Conservation (phyloP, 2,888 invertebrate species). For the Drosophila meridiana region DNA sequence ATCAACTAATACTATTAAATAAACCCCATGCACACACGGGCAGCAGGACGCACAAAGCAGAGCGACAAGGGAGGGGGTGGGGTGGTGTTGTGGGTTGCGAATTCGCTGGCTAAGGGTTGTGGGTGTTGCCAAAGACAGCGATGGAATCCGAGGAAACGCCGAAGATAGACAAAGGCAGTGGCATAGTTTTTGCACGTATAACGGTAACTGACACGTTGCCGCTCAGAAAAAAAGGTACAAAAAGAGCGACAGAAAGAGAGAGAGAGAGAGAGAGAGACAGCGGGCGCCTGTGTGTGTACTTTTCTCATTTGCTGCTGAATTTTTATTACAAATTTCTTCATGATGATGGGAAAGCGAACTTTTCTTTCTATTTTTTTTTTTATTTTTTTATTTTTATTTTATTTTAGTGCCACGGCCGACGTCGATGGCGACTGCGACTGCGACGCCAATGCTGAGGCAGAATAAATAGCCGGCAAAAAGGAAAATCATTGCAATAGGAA, state of each 20-base stretch:
- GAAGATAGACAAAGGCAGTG: constrained; percentile 59
- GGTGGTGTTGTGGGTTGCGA: too few relatives aligned
- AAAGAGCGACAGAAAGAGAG: neutral
- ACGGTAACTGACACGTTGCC: constrained; percentile 60
- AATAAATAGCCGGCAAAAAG: constrained; percentile 65
- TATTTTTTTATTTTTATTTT: neutral
- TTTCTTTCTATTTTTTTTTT: constrained; percentile 7
- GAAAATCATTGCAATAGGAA: constrained; percentile 81
- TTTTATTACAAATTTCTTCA: constrained; percentile 80
- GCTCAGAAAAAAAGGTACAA: neutral
- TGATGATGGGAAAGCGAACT: constrained; percentile 59
- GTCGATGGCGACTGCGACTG: constrained; percentile 1
- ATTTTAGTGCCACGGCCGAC: constrained; percentile 14
- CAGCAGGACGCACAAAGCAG: constrained; percentile 12
- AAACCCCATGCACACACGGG: constrained; percentile 26
- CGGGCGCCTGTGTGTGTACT: constrained; percentile 43
- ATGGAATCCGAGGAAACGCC: constrained; percentile 41
- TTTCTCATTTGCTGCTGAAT: constrained; percentile 80
- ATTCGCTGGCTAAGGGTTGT: neutral
- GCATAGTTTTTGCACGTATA: constrained; percentile 67
- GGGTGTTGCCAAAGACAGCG: constrained; percentile 8
- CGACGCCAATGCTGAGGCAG: constrained; percentile 49
- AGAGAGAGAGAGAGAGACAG: neutral
- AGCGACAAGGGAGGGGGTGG: neutral
- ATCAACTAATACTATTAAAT: constrained; percentile 47